These are phyloP conservation scores for Thermophis baileyi DNA, from an alignment of 2,113 vertebrate genomes.

Conservation along the genomic window DNA sequence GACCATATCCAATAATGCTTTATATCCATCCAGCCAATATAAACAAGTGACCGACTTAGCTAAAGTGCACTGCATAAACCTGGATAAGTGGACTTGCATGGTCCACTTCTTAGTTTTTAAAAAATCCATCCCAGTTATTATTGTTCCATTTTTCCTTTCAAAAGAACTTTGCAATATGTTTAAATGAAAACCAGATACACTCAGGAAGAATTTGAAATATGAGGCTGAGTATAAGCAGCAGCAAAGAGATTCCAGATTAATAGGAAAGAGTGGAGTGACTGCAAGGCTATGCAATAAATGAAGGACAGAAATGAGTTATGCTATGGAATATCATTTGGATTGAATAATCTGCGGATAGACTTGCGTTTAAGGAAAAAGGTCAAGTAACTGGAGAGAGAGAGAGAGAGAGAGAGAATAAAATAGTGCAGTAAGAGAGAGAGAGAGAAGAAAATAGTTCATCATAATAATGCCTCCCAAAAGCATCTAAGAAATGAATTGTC, in stretches of 20 bases:
- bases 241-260: slow-evolving; percentile 53
- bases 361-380: background rate
- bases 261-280: slow-evolving; percentile 32
- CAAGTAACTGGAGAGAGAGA: background rate
- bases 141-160: background rate
- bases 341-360: background rate
- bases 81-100: slow-evolving; percentile 57
- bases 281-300: slow-evolving; percentile 14
- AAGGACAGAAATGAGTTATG: slow-evolving; percentile 47
- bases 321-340: background rate
- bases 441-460: fast-evolving
- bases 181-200: slow-evolving; percentile 68
- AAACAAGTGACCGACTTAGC: slow-evolving; percentile 54
- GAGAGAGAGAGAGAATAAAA: background rate
- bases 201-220: slow-evolving; percentile 65
- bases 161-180: slow-evolving; percentile 43
- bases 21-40: slow-evolving; percentile 55
- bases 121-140: slow-evolving; percentile 59
- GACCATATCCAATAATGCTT: slow-evolving; percentile 56
- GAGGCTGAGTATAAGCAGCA: slow-evolving; percentile 59
- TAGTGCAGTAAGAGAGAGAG: slow-evolving; percentile 4
- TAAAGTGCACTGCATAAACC: slow-evolving; percentile 49
- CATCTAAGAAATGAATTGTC: background rate
- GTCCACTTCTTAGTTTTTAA: slow-evolving; percentile 59
- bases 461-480: background rate